phyloP scores from a whole-genome alignment of 2,113 vertebrate genomes.

The Cryptoleucopteryx plumbea region DNA sequence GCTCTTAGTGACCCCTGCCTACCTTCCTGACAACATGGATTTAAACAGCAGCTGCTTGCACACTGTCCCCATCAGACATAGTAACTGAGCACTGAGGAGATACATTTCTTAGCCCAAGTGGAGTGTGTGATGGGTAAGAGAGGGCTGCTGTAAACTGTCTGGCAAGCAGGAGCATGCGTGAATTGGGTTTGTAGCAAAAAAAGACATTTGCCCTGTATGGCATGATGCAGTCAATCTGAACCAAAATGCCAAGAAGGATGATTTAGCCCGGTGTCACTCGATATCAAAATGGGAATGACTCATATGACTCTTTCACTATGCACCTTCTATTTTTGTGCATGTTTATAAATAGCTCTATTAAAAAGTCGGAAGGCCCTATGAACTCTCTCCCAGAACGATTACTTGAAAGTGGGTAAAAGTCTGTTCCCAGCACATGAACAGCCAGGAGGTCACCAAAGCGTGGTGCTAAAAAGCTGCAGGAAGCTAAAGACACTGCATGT shows the following conservation, averaged over 20 bases:
- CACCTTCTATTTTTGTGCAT: constrained; percentile 36
- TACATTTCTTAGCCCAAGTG: not conserved
- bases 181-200: not conserved
- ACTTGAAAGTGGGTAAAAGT: constrained; percentile 6
- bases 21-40: not conserved
- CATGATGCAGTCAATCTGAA: not conserved
- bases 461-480: not conserved
- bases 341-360: constrained; percentile 49
- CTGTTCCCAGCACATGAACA: not conserved
- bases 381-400: constrained; percentile 28
- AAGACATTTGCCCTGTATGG: not conserved
- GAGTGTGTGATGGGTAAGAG: not conserved
- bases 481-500: not conserved
- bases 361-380: not conserved
- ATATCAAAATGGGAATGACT: constrained; percentile 34
- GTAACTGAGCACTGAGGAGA: not conserved
- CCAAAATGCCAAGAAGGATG: not conserved
- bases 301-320: constrained; percentile 32
- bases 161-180: not conserved
- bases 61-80: not conserved
- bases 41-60: not conserved
- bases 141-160: not conserved
- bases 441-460: not conserved
- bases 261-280: not conserved
- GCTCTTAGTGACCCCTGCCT: not conserved